Percentiles rank a stretch among this genome's conserved stretches.
phyloP scores from a whole-genome alignment of 2,888 invertebrate species.

The Drosophila hamatofila region DNA sequence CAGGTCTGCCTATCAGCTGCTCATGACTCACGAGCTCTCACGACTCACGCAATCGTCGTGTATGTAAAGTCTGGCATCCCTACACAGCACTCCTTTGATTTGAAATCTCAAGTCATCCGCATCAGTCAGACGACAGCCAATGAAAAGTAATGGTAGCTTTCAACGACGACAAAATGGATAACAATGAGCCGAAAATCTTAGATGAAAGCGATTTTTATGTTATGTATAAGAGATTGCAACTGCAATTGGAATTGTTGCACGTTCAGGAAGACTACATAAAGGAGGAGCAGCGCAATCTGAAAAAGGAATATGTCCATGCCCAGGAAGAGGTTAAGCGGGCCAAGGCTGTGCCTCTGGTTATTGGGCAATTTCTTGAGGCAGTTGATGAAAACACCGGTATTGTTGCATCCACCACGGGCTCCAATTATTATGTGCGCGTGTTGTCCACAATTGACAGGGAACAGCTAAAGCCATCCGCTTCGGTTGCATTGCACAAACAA shows the following conservation, averaged over 20 bases:
- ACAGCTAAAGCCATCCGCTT: conserved; percentile 98
- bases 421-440: conserved; percentile 84
- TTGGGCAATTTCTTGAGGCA: conserved; percentile 99
- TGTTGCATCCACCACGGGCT: conserved; percentile 99
- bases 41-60: not conserved
- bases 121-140: not conserved
- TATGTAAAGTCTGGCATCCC: conserved; percentile 7
- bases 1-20: conserved; percentile 56
- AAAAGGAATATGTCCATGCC: conserved; percentile 99
- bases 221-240: conserved; percentile 98
- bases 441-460: conserved; percentile 99
- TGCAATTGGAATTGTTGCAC: conserved; percentile 97
- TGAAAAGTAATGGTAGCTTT: conserved; percentile 16
- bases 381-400: conserved; percentile 99
- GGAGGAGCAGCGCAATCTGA: conserved; percentile 98
- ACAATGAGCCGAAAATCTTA: conserved; percentile 74
- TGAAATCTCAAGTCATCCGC: conserved; percentile 66
- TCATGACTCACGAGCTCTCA: conserved; percentile 23
- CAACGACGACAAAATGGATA: conserved; percentile 22
- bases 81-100: conserved; percentile 25
- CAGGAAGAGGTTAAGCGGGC: conserved; percentile 99
- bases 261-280: conserved; percentile 99
- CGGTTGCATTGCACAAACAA: conserved; percentile 99
- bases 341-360: conserved; percentile 99
- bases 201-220: conserved; percentile 97